phyloP scores from a whole-genome alignment of 23 tunicate genomes.

The Botrylloides violaceus region DNA sequence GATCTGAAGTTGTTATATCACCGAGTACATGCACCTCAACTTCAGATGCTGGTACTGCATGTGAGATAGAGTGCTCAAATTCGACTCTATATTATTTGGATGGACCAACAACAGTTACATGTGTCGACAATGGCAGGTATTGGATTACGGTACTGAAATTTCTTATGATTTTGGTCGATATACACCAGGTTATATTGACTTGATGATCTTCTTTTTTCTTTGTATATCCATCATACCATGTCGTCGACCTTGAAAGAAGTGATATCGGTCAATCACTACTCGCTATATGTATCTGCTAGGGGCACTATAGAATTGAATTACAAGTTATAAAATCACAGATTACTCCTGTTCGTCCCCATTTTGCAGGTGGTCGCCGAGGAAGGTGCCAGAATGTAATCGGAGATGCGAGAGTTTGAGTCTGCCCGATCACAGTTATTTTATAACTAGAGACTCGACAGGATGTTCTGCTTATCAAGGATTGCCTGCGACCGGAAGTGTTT shows the following conservation, averaged over 20 bases:
- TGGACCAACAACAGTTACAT: constrained; percentile 15
- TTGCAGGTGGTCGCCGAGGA: constrained; percentile 5
- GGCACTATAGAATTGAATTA: too few relatives aligned
- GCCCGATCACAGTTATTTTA: constrained; percentile 11
- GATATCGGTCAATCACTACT: too few relatives aligned
- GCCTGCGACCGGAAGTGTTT: constrained; percentile 8
- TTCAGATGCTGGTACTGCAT: neutral
- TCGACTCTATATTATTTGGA: constrained; percentile 17
- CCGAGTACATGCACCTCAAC: neutral
- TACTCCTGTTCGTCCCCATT: too few relatives aligned
- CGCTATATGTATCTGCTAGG: too few relatives aligned
- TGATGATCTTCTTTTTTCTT: too few relatives aligned
- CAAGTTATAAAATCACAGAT: too few relatives aligned
- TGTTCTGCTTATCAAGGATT: neutral
- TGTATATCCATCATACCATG: too few relatives aligned
- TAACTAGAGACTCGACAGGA: constrained; percentile 2
- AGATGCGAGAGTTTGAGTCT: constrained; percentile 5
- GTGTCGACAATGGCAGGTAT: constrained; percentile 28
- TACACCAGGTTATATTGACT: too few relatives aligned
- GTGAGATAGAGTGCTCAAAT: constrained; percentile 4
- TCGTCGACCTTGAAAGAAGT: too few relatives aligned
- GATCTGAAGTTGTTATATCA: neutral
- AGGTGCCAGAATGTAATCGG: neutral
- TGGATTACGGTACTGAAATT: too few relatives aligned
- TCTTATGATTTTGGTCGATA: too few relatives aligned